phyloP scores from a whole-genome alignment of 2,113 vertebrate species.

The Mormyrus lacerda region DNA sequence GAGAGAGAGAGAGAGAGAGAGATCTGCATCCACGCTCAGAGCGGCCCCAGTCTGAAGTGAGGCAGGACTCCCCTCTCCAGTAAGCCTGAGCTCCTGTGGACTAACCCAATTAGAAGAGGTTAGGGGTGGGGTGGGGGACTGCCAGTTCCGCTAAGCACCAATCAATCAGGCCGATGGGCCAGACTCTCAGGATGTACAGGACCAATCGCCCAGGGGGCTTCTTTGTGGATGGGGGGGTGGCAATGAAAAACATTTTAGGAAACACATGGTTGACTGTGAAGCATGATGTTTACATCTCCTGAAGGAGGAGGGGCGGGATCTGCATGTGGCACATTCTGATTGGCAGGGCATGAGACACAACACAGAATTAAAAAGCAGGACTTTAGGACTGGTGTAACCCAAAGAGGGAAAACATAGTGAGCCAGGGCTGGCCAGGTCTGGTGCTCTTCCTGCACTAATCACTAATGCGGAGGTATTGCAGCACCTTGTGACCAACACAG shows the following conservation, averaged over 20 bases:
- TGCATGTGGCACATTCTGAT: background rate
- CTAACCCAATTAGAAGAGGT: conserved; percentile 66
- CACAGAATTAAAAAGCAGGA: background rate
- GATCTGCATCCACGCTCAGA: conserved; percentile 35
- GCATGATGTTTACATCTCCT: conserved; percentile 25
- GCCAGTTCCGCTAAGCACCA: conserved; percentile 51
- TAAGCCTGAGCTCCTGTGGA: conserved; percentile 65
- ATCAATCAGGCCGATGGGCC: conserved; percentile 59
- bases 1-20: conserved; percentile 17
- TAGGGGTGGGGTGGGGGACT: conserved; percentile 48
- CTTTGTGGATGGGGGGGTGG: background rate
- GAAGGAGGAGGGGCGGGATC: background rate
- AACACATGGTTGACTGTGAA: conserved; percentile 43
- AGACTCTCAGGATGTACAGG: conserved; percentile 59
- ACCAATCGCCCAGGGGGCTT: conserved; percentile 42
- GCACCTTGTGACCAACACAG: background rate
- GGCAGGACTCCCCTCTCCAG: conserved; percentile 52
- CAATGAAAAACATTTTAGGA: conserved; percentile 19
- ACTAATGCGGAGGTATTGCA: background rate
- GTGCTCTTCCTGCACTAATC: background rate
- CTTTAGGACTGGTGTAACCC: background rate
- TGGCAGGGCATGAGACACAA: background rate
- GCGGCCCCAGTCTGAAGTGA: conserved; percentile 59
- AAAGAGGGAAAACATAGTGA: background rate
- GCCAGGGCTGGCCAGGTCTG: background rate